Base-by-base conservation (phyloP, 35 echinoderm and acorn worm genomes). In the Antedon bifida region DNA sequence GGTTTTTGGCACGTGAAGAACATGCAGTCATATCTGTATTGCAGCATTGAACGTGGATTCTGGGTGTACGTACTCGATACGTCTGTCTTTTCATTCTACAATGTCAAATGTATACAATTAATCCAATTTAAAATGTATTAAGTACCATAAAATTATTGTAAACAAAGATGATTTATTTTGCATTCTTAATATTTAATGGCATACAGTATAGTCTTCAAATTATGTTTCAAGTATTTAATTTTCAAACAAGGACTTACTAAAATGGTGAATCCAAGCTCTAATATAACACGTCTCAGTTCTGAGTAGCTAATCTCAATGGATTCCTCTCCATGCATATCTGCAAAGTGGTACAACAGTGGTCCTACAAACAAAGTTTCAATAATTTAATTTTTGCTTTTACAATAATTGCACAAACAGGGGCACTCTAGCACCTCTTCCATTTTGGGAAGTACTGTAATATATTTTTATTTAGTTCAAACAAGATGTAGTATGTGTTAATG, bases 1-100 rank as follows among this genome's bases (percentile, higher is more conserved):
- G 94, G 94, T 76, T 97, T 97, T 51, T 91, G 90, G 73, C 94
- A 97, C 73, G 90, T 88, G 78, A 97, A 88, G 85, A 97, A 97
- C 17, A 90, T 82, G 84, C 94, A 97, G 33, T 87, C 78, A 64
- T 97, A 97, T 42, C 86, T 82, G 32, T 97, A 97, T 64, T 89
- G 86, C 85, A 97, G 85, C 94, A 97, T 97, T n/a, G 90, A 92
- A 13, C 17, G 39, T 34, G 46, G 81, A 74, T 97, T 88, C 33
- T 97, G 94, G 0, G 91, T 85, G 75, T 97, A 97, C 0, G 87
- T 88, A 16, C 90, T 87, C 34, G 45, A 85, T 39, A 90, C 31
- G 17, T 85, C 81, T 2, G 77, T 83, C 8, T 97, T 73, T 84
- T 97, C 94, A 85, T 88, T 82, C 94, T 97, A 80, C 21, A 45